Conservation (phyloP, 2,797 vertebrate species). For the Leptoclinus maculatus region DNA sequence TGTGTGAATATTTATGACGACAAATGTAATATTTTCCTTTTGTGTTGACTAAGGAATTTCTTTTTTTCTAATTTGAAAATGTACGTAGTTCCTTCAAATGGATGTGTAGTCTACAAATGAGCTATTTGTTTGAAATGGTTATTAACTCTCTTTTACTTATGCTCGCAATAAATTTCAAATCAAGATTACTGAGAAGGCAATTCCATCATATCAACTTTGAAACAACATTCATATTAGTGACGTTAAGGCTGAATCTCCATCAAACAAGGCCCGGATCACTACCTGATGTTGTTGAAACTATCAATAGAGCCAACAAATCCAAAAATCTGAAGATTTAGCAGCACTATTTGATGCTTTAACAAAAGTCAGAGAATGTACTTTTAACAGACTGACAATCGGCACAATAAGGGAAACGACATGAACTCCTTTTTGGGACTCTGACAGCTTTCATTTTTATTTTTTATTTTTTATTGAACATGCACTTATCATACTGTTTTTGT, state of each 20-base stretch:
- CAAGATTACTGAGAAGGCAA: slow-evolving; percentile 38
- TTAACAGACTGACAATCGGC: slow-evolving; percentile 12
- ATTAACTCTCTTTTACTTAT: neutral
- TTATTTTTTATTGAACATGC: slow-evolving; percentile 3
- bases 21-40: neutral
- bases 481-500: slow-evolving; percentile 1
- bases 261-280: slow-evolving; percentile 31
- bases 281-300: slow-evolving; percentile 21
- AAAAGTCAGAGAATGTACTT: slow-evolving; percentile 10
- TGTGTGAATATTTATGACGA: neutral
- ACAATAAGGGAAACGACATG: neutral
- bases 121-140: neutral
- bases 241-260: slow-evolving; percentile 56
- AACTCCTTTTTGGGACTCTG: neutral
- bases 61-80: neutral
- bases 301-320: slow-evolving; percentile 4
- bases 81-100: slow-evolving; percentile 3
- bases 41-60: neutral
- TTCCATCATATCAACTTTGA: slow-evolving; percentile 21
- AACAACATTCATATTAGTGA: slow-evolving; percentile 61
- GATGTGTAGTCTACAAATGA: slow-evolving; percentile 8
- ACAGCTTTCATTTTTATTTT: neutral
- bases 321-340: neutral
- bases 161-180: slow-evolving; percentile 9
- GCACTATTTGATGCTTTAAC: neutral